Percentiles rank a stretch among this genome's conserved stretches.
Evolutionary conservation across 2,113 vertebrate genomes (phyloP).

Genomic region (Sturnus vulgaris): DNA sequence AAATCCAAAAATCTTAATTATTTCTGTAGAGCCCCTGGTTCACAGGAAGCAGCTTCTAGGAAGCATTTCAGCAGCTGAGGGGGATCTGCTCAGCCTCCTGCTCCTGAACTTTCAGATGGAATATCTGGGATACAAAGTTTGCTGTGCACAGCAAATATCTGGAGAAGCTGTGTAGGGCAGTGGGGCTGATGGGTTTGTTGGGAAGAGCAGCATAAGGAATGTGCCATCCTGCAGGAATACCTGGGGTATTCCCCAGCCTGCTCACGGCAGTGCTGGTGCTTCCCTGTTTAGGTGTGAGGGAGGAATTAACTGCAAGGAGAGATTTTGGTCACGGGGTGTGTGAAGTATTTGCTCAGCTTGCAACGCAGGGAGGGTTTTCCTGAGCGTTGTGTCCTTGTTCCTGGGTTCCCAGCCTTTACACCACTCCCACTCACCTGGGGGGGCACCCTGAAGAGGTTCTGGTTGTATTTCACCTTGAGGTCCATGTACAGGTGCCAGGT

Average conservation of each 20-base stretch:
- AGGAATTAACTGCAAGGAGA: neutral
- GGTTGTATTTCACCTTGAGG: slow-evolving; percentile 73
- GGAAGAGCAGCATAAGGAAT: neutral
- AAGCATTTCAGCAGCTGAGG: neutral
- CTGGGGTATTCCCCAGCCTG: neutral
- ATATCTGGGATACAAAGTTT: neutral
- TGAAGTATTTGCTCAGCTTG: slow-evolving; percentile 48
- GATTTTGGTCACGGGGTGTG: neutral
- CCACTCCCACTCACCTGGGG: slow-evolving; percentile 63
- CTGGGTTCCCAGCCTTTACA: neutral
- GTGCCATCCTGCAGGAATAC: neutral
- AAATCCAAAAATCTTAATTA: neutral
- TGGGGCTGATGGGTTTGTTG: neutral
- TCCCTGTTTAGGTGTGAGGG: neutral
- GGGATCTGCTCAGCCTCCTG: neutral
- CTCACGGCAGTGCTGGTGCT: neutral
- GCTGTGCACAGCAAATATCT: neutral
- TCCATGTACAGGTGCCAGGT: slow-evolving; percentile 81
- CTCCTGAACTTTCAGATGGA: neutral
- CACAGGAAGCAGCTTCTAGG: neutral
- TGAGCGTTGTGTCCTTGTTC: neutral
- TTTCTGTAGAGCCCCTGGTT: neutral
- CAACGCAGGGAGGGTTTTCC: neutral
- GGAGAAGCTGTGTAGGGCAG: neutral
- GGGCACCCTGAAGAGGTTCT: slow-evolving; percentile 61